Percentiles rank a stretch among this genome's conserved stretches.
phyloP scores from a whole-genome alignment of 23 tunicate species.

The Trididemnum miniatum region DNA sequence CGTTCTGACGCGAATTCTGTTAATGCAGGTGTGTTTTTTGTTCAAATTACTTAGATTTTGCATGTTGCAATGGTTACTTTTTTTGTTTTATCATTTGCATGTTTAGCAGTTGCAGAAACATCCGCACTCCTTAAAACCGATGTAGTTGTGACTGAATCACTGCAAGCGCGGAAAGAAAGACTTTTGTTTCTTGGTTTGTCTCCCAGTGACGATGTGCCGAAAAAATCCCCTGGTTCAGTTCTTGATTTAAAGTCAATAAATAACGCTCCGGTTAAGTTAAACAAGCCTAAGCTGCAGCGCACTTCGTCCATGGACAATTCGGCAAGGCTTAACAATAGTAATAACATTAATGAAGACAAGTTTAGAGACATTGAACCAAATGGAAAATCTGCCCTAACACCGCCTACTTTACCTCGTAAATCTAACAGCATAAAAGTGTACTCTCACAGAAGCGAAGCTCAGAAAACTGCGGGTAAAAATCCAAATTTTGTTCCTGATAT shows the following conservation, averaged over 20 bases:
- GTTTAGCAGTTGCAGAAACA: too few relatives aligned
- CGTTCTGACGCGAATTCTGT: too few relatives aligned
- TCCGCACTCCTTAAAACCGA: too few relatives aligned
- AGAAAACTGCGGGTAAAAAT: background rate
- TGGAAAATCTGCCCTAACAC: background rate
- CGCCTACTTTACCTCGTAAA: background rate
- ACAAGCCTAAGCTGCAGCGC: background rate
- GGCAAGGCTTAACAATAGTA: background rate
- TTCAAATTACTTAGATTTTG: too few relatives aligned
- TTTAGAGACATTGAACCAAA: background rate
- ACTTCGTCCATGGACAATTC: conserved; percentile 17
- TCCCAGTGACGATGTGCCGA: background rate
- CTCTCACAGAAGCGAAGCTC: background rate
- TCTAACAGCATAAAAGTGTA: background rate
- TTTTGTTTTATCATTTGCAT: too few relatives aligned
- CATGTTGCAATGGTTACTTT: too few relatives aligned
- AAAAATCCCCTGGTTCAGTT: background rate
- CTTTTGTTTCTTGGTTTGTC: conserved; percentile 8
- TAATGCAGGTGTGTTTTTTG: too few relatives aligned
- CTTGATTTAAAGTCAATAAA: background rate
- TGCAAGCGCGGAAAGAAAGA: conserved; percentile 39
- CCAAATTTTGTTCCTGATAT: background rate
- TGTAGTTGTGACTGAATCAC: conserved; percentile 22
- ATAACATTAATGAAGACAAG: background rate
- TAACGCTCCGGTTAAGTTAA: background rate